Percentiles rank a stretch among this genome's conserved stretches.
Evolutionary conservation across 1,140 invertebrate species (phyloP).

Genomic region (Drosophila bocqueti): DNA sequence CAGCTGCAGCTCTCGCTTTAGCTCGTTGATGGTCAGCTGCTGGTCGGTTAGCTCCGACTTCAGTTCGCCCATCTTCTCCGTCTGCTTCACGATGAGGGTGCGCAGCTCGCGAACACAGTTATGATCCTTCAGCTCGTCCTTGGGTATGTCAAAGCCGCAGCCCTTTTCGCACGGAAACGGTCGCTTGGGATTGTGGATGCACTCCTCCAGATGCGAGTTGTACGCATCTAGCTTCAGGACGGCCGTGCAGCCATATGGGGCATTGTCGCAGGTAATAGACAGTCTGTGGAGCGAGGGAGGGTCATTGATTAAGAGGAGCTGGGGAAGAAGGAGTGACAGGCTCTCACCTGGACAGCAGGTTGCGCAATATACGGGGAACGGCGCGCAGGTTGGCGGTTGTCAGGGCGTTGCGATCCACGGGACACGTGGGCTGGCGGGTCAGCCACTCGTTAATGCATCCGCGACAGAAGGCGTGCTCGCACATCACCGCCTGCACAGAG

Average conservation of each 20-base stretch:
- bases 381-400: slow-evolving; percentile 94
- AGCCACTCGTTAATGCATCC: slow-evolving; percentile 98
- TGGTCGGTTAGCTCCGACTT: slow-evolving; percentile 94
- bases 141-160: slow-evolving; percentile 96
- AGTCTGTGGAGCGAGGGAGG: slow-evolving; percentile 86
- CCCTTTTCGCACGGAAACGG: slow-evolving; percentile 96
- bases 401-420: slow-evolving; percentile 95
- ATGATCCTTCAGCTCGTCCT: slow-evolving; percentile 97
- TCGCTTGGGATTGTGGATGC: slow-evolving; percentile 97
- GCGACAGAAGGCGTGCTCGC: slow-evolving; percentile 98
- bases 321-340: slow-evolving; percentile 5
- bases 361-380: slow-evolving; percentile 96
- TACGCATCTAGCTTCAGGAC: slow-evolving; percentile 95
- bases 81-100: slow-evolving; percentile 93
- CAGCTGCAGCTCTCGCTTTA: slow-evolving; percentile 94
- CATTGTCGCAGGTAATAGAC: slow-evolving; percentile 96
- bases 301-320: background rate
- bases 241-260: slow-evolving; percentile 92
- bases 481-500: slow-evolving; percentile 92
- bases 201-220: slow-evolving; percentile 93
- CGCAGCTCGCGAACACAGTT: slow-evolving; percentile 96
- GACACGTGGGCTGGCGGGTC: slow-evolving; percentile 95
- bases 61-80: slow-evolving; percentile 93
- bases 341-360: slow-evolving; percentile 92
- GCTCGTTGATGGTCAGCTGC: slow-evolving; percentile 94